A percentile compares a stretch with the other conserved stretches of the same genome.
Evolutionary conservation across 2,113 vertebrate genomes (phyloP).

Genomic region (Chrysemys picta): DNA sequence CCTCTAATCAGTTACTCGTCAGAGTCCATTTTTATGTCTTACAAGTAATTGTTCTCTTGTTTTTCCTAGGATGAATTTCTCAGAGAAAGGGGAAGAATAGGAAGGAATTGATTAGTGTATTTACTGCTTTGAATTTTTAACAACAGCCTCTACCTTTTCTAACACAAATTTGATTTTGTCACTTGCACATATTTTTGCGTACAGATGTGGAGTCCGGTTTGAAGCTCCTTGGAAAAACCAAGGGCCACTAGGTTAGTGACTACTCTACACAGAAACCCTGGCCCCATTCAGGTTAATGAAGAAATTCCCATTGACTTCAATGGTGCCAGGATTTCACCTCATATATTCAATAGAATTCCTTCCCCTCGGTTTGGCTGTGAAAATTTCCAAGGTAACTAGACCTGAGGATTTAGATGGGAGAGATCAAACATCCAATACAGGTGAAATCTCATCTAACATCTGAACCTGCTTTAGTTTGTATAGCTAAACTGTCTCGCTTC

Average conservation of each 20-base stretch:
- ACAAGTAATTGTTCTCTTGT: background rate
- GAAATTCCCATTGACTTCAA: background rate
- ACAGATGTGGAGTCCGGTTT: background rate
- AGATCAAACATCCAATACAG: background rate
- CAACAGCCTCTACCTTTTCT: background rate
- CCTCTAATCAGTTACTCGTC: background rate
- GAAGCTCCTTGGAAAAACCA: background rate
- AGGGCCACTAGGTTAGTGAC: background rate
- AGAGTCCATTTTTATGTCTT: background rate
- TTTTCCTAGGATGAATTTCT: background rate
- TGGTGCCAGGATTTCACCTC: background rate
- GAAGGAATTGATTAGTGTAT: background rate
- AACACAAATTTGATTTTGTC: background rate
- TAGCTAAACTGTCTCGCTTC: background rate
- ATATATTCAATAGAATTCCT: background rate
- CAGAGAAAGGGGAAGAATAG: background rate
- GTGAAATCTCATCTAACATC: background rate
- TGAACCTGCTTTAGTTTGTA: rapidly evolving
- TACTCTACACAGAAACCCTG: background rate
- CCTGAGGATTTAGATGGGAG: background rate
- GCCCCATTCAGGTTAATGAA: background rate
- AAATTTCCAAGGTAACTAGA: background rate
- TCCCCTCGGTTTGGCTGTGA: background rate
- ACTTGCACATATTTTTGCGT: background rate
- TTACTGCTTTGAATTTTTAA: background rate